Evolutionary conservation across 1,140 invertebrate genomes (phyloP), one percentile per base, ranked within the genome.

Genomic region (Coptotermes formosanus): DNA sequence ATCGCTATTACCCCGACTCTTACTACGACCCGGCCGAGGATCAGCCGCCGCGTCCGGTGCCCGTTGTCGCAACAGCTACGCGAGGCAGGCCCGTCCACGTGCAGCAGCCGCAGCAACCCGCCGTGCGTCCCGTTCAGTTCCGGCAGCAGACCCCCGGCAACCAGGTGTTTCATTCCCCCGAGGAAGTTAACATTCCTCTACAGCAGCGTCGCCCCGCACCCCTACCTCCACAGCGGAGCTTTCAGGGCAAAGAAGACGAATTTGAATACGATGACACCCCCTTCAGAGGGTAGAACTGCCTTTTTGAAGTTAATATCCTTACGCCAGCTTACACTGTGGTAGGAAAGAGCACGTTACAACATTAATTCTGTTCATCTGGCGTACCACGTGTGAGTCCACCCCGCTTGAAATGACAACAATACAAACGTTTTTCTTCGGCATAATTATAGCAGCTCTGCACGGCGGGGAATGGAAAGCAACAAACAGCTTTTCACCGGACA

Each of bases 161-260:
- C 84, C 95, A 96, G 89, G 96, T 96, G 12, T 97, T 96, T 90
- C 94, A 95, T 87, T 95, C 95, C 32, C 95, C 96, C 3, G 96
- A 97, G 90, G 95, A 96, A 89, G 95, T 97, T 2, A 97, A 97
- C 89, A 97, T 97, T 87, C 96, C 96, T 3, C 91, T 97, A 52
- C 94, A 95, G 85, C 95, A 96, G 88, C 93, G 96, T 88, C 91
- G 95, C 89, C 95, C 95, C 0, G 86, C 82, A 0, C 84, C 85
- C 1, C 45, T 81, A 25, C 55, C 23, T 21, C 48, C 85, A n/a
- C 85, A 83, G 84, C 64, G 85, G 44, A 48, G 23, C 81, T 85
- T 69, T 43, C 64, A n/a, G 69, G 45, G 23, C 38, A 44, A 86
- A 44, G 87, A 88, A 3, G 86, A 87, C 52, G 87, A 88, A 0